Conservation (phyloP, 64 coral and sea anemone genomes). For the Trachythela sp. region DNA sequence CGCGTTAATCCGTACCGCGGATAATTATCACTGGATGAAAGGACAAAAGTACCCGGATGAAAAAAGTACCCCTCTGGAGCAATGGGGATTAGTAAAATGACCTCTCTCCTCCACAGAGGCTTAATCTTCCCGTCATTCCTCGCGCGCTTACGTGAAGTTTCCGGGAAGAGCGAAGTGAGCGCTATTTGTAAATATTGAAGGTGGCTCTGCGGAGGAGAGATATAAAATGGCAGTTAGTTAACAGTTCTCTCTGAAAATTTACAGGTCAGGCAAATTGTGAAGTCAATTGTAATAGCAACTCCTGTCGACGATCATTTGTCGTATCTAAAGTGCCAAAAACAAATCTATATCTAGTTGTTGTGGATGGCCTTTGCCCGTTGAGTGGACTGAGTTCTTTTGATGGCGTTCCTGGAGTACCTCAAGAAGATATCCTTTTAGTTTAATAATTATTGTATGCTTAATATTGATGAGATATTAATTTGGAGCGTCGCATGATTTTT, state of each 20-base stretch:
- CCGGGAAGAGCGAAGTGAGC: no score
- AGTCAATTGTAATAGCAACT: not conserved
- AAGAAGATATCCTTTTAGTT: constrained; percentile 61
- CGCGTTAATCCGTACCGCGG: no score
- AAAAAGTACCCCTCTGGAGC: no score
- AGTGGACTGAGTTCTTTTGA: not conserved
- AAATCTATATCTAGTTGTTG: constrained; percentile 56
- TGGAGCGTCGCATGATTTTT: not conserved
- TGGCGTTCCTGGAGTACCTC: constrained; percentile 48
- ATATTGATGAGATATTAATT: not conserved
- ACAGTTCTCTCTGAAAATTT: not conserved
- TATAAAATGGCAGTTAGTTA: no score
- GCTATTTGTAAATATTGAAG: no score
- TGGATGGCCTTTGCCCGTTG: constrained; percentile 27
- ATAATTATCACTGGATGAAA: no score
- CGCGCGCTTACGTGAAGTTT: no score
- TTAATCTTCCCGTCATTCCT: no score
- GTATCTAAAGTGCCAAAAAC: constrained; percentile 48
- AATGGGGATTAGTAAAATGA: no score
- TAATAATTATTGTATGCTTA: not conserved
- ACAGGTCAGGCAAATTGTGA: not conserved
- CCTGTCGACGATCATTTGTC: constrained; percentile 2
- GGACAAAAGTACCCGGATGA: no score
- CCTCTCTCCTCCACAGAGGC: no score
- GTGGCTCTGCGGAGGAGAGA: no score